phyloP scores from a whole-genome alignment of 2,797 vertebrate genomes.

The Poeciliopsis gracilis region DNA sequence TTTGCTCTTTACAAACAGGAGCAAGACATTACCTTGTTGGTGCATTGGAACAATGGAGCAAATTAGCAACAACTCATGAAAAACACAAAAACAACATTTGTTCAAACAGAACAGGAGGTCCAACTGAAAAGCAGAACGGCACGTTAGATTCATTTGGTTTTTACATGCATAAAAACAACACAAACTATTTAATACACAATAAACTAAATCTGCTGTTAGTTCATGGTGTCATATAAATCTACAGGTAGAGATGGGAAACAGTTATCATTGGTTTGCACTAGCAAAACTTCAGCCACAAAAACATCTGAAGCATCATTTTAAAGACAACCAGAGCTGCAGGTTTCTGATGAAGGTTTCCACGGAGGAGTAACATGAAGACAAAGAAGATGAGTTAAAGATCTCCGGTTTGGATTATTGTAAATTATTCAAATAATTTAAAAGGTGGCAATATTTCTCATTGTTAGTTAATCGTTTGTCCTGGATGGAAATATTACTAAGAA shows the following conservation, averaged over 20 bases:
- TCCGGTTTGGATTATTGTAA: neutral
- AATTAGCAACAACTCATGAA: conserved; percentile 16
- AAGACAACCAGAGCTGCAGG: neutral
- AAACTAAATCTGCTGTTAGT: neutral
- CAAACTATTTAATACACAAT: neutral
- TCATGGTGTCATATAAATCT: neutral
- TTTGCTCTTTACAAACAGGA: conserved; percentile 55
- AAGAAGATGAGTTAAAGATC: neutral
- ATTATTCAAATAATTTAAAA: too few relatives aligned
- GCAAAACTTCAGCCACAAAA: neutral
- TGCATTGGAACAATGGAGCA: conserved; percentile 6
- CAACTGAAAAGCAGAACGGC: neutral
- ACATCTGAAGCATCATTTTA: neutral
- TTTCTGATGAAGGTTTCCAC: neutral
- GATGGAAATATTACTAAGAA: neutral
- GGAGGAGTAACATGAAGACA: neutral
- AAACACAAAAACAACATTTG: conserved; percentile 8
- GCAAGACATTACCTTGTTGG: conserved; percentile 35
- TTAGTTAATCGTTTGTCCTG: neutral
- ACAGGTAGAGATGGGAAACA: neutral
- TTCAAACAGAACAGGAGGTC: conserved; percentile 1
- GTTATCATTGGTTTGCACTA: neutral
- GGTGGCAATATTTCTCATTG: too few relatives aligned
- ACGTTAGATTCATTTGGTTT: neutral
- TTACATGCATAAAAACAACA: neutral